Evolutionary conservation across 2,797 vertebrate genomes (phyloP).

Genomic region (Anolis apletophallus): DNA sequence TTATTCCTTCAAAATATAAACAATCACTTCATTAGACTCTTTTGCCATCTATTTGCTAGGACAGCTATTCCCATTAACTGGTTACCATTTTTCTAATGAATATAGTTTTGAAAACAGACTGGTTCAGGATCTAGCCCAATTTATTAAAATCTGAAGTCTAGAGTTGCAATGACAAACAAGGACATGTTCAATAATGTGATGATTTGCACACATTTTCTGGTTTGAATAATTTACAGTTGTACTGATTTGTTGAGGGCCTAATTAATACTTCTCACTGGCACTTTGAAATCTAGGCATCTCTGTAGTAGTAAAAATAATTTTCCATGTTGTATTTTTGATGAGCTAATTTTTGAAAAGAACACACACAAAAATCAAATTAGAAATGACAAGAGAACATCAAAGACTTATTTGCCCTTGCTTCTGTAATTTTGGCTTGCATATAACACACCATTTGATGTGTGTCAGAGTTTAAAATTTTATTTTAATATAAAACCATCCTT

Average conservation of each 20-base stretch:
- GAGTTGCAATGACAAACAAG: neutral
- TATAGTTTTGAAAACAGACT: neutral
- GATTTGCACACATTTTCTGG: neutral
- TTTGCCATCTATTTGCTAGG: neutral
- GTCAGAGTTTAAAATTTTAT: constrained; percentile 11
- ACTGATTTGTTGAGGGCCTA: neutral
- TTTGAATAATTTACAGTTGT: constrained; percentile 17
- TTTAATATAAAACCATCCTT: neutral
- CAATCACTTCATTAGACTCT: neutral
- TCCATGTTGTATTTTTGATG: neutral
- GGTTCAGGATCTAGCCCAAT: neutral
- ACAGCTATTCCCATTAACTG: neutral
- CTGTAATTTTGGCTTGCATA: neutral
- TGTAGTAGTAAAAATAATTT: constrained; percentile 2
- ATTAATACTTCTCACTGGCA: constrained; percentile 14
- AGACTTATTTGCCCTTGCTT: constrained; percentile 1
- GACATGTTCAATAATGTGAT: neutral
- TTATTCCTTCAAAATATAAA: neutral
- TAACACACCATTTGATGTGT: constrained; percentile 4
- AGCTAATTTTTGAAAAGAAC: constrained; percentile 21
- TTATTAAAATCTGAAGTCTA: neutral
- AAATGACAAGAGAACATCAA: neutral
- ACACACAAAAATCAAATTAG: constrained; percentile 2
- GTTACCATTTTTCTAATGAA: neutral
- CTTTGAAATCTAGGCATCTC: constrained; percentile 13